Base-by-base conservation (phyloP, 1,140 invertebrate genomes). In the Nylanderia fulva region DNA sequence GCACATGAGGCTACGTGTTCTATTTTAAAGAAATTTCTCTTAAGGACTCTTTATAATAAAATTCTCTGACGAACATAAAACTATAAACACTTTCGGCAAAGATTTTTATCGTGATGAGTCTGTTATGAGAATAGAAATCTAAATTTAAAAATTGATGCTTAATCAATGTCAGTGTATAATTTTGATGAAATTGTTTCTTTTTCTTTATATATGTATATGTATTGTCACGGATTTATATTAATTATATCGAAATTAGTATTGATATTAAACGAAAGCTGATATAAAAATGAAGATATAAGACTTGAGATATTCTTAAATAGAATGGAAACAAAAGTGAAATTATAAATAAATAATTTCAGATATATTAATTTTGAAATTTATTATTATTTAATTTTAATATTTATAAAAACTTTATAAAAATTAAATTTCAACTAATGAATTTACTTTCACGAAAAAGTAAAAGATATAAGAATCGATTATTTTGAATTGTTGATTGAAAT, bases 1-100 rank as follows among this genome's bases (percentile, higher is more conserved):
- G 11, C 56, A 61, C 39, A 42, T 76, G 58, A 76, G 58, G 74
- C 58, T 76, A 18, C 27, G 18, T 24, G 18, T 63, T 24, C 24
- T 13, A 45, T 63, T 76, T 76, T 48, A 27, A 76, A 7, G 18
- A 76, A 29, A 45, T 76, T 76, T 76, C n/a, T 76, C 24, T 33
- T 7, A 18, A 76, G 5, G 27, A 27, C 27, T 29, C 24, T 4
- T 61, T 27, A 9, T 15, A 15, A 27, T 76, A 61, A 29, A 27
- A 33, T 11, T 76, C 8, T 39, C 9, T n/a, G 58, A 61, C n/a
- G 7, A 24, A n/a, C 15, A 24, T 74, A 36, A 15, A 58, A 39
- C 21, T 24, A 74, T 15, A 15, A 58, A 56, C 39, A 58, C 8
- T 39, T 56, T 74, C 33, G 36, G 18, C 39, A 48, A 29, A 74